Percentiles rank a stretch among this genome's conserved stretches.
Conservation (phyloP, 2,113 vertebrate genomes). For the Oenanthe melanoleuca region DNA sequence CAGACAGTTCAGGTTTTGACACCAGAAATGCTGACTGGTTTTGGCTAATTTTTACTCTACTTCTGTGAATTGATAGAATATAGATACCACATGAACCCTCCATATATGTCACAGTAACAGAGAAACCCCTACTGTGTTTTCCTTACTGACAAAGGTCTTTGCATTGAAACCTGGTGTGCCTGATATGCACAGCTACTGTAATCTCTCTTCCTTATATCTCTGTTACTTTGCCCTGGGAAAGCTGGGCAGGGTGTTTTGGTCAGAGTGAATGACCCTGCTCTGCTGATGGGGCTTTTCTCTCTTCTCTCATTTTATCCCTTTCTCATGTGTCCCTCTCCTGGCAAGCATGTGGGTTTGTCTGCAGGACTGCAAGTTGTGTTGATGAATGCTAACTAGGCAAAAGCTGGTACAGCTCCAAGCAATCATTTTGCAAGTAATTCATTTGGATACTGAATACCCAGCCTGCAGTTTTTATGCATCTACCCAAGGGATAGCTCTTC, state of each 20-base stretch:
- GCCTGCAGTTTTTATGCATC: background rate
- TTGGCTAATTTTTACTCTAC: background rate
- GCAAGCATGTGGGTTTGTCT: background rate
- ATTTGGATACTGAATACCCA: background rate
- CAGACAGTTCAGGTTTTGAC: background rate
- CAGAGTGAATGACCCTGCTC: background rate
- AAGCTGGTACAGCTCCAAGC: constrained; percentile 4
- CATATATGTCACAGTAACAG: background rate
- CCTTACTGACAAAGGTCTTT: background rate
- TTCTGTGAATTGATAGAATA: background rate
- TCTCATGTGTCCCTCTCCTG: background rate
- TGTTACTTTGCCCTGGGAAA: background rate
- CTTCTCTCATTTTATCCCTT: background rate
- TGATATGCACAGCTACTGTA: background rate
- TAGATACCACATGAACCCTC: background rate
- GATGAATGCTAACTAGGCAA: constrained; percentile 20
- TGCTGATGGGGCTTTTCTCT: background rate
- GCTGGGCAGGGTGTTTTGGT: background rate
- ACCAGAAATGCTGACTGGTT: background rate
- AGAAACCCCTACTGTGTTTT: background rate
- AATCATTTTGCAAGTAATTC: background rate
- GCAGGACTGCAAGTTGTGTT: background rate
- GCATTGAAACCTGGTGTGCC: background rate
- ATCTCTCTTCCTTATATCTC: background rate
- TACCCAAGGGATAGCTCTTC: background rate